phyloP scores from a whole-genome alignment of 2,797 vertebrate genomes.

The Esox lucius region DNA sequence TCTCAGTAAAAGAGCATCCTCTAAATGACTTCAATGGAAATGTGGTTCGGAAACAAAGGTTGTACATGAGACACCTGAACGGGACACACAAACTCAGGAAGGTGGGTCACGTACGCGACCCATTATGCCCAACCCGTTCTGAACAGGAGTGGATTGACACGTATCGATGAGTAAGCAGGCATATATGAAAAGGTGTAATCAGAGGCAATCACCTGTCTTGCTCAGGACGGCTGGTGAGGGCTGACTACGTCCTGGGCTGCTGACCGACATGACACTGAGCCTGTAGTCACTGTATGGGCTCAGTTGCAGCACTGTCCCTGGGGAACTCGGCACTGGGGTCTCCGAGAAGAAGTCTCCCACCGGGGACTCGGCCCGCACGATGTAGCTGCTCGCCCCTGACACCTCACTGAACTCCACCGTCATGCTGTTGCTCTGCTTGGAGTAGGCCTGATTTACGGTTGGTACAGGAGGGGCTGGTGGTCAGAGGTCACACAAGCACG shows the following conservation, averaged over 20 bases:
- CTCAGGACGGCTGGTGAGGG: slow-evolving; percentile 75
- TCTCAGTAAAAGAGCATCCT: too few species aligned
- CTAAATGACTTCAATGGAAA: too few species aligned
- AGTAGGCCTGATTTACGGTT: slow-evolving; percentile 81
- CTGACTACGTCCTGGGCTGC: slow-evolving; percentile 82
- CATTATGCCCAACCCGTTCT: neutral
- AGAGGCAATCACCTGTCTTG: slow-evolving; percentile 79
- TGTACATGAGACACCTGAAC: neutral
- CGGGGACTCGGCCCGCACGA: slow-evolving; percentile 73
- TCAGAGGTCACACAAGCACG: neutral
- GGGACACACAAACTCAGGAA: neutral
- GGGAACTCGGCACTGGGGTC: slow-evolving; percentile 73
- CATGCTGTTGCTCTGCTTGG: slow-evolving; percentile 88
- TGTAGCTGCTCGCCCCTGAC: slow-evolving; percentile 81
- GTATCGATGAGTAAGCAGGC: neutral
- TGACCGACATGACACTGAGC: slow-evolving; percentile 84
- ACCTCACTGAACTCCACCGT: slow-evolving; percentile 85
- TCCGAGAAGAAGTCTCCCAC: slow-evolving; percentile 77
- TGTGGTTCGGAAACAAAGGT: neutral
- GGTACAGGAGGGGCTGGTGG: slow-evolving; percentile 83
- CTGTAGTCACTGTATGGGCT: slow-evolving; percentile 81
- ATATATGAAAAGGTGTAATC: neutral
- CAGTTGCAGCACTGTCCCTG: slow-evolving; percentile 79
- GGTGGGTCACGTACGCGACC: neutral
- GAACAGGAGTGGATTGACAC: neutral